Evolutionary conservation across 2,113 vertebrate species (phyloP).

Genomic region (Ameiurus melas): DNA sequence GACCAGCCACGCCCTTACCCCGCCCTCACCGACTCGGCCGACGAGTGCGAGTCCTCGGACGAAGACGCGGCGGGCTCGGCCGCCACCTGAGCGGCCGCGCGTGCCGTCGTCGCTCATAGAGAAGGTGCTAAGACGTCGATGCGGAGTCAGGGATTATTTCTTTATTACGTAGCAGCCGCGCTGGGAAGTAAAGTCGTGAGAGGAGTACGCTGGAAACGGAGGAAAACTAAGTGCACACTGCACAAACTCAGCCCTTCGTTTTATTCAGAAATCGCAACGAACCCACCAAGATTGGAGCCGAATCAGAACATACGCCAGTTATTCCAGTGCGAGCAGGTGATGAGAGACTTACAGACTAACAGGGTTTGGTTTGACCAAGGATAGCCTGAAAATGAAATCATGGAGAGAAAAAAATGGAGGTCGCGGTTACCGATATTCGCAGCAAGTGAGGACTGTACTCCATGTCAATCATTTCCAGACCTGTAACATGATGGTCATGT

Average conservation of each 20-base stretch:
- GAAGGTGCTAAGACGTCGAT: not conserved
- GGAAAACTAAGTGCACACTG: not conserved
- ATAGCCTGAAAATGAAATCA: not conserved
- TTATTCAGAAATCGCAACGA: not conserved
- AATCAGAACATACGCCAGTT: not conserved
- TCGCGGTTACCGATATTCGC: not conserved
- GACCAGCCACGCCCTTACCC: conserved; percentile 71
- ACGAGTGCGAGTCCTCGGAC: conserved; percentile 58
- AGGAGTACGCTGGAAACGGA: not conserved
- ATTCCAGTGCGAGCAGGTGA: not conserved
- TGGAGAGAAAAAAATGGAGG: not conserved
- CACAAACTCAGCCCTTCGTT: not conserved
- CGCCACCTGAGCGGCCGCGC: conserved; percentile 18
- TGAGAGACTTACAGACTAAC: not conserved
- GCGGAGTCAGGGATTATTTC: conserved; percentile 6
- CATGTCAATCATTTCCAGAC: not conserved
- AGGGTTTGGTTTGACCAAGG: not conserved
- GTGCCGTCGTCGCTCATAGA: not conserved
- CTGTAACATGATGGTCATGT: not conserved
- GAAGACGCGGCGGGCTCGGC: conserved; percentile 16
- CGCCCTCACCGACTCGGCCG: conserved; percentile 53
- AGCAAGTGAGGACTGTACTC: not conserved
- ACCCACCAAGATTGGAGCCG: not conserved
- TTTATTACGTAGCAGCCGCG: conserved; percentile 2
- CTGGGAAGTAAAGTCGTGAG: not conserved